Evolutionary conservation across 2,888 invertebrate genomes (phyloP).

Genomic region (Nomada flava): DNA sequence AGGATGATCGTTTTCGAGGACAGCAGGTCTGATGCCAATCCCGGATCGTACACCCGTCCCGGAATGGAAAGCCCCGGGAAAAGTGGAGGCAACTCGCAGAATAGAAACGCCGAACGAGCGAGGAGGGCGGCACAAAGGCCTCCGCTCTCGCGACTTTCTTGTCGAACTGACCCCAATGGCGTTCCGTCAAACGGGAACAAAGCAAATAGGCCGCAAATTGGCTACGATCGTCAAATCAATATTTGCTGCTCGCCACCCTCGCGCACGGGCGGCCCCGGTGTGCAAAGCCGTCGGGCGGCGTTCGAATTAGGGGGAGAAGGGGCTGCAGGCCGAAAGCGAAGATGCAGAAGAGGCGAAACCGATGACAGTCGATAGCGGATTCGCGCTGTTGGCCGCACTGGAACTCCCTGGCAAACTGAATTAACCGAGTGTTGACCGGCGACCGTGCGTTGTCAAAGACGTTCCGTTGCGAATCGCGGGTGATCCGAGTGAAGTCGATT

Average conservation of each 20-base stretch:
- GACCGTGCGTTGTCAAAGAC: slow-evolving; percentile 73
- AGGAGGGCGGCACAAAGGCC: slow-evolving; percentile 46
- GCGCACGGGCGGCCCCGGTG: slow-evolving; percentile 39
- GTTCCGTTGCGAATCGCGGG: slow-evolving; percentile 11
- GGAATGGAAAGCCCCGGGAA: slow-evolving; percentile 9
- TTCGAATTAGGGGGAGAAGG: slow-evolving; percentile 64
- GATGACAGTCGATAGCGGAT: slow-evolving; percentile 14
- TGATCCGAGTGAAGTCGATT: slow-evolving; percentile 67
- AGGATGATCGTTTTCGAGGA: slow-evolving; percentile 3
- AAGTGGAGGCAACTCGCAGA: slow-evolving; percentile 12
- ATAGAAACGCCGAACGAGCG: slow-evolving; percentile 38
- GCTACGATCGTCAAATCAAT: slow-evolving; percentile 75
- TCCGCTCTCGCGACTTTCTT: slow-evolving; percentile 39
- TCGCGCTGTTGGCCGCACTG: slow-evolving; percentile 59
- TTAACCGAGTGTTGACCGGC: slow-evolving; percentile 77
- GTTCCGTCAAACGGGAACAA: slow-evolving; percentile 58
- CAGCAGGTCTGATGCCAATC: not conserved
- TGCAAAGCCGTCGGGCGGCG: slow-evolving; percentile 61
- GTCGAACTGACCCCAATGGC: slow-evolving; percentile 47
- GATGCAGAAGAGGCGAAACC: slow-evolving; percentile 33
- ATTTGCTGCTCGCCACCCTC: slow-evolving; percentile 73
- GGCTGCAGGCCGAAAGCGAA: slow-evolving; percentile 20
- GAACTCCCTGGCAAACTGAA: slow-evolving; percentile 78
- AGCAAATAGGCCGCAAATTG: slow-evolving; percentile 72
- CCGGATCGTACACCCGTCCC: not conserved